Base-by-base conservation (phyloP, 1,140 invertebrate species). In the Nomia melanderi region DNA sequence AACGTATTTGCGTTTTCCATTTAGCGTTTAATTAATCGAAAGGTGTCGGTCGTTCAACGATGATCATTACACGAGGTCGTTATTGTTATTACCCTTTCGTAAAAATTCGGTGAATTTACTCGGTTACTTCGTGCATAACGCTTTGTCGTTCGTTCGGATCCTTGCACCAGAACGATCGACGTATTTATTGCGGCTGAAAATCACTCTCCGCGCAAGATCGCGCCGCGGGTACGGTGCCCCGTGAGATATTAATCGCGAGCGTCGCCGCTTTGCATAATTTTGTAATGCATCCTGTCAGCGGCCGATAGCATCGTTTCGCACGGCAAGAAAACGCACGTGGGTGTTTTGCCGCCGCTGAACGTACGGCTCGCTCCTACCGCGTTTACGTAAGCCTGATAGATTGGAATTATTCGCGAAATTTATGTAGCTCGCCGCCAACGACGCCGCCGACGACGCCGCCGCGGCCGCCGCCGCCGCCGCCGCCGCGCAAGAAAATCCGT, bases 201-300 rank as follows among this genome's bases (percentile, higher is more conserved):
- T 50, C 47, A n/a, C 20, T n/a, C 33, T 36, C n/a, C 7, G 47
- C n/a, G n/a, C 7, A n/a, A 50, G 47, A 50, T 17, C 20, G 20
- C 47, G 47, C n/a, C 6, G 20, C 4, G 44, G 20, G 47, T n/a
- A 50, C 41, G 41, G 41, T 44, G 41, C 41, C 41, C 41, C 41
- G 41, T 44, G 60, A 77, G 81, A 84, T 84, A 83, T 83, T 83
- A 84, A 84, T 84, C 82, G 82, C 63, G 67, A 65, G 62, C 67
- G 81, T 80, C 81, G 67, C 56, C 77, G 77, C 44, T 84, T 84
- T 83, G 82, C 81, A 84, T 84, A 84, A 84, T 84, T 83, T 79
- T 84, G 82, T 83, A 83, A 82, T 66, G 81, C 82, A 79, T 83
- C 82, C 81, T 81, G 82, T 83, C 82, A 74, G 33, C 77, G 70